These are phyloP conservation scores for Trissolcus japonicus DNA, from an alignment of 2,888 invertebrate genomes.

Conservation along the genomic window DNA sequence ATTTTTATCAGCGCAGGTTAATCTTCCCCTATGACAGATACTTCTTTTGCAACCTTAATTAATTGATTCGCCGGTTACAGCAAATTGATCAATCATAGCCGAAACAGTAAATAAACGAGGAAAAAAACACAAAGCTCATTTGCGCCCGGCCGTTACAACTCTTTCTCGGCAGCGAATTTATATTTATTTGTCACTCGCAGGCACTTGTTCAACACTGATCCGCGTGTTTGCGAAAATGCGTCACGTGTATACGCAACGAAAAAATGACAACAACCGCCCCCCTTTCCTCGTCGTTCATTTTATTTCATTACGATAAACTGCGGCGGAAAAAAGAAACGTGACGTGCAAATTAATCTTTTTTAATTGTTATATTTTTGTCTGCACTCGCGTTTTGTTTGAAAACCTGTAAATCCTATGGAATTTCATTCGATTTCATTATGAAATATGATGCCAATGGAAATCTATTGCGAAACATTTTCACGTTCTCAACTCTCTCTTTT, in stretches of 20 bases:
- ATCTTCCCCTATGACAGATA: conserved; percentile 34
- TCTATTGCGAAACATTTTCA: neutral
- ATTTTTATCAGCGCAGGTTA: conserved; percentile 38
- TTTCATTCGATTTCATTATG: neutral
- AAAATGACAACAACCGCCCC: neutral
- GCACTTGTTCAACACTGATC: conserved; percentile 13
- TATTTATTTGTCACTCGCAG: conserved; percentile 25
- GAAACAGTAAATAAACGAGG: conserved; percentile 20
- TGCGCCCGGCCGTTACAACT: neutral
- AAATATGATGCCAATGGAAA: neutral
- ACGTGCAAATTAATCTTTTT: conserved; percentile 3
- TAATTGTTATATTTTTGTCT: conserved; percentile 5
- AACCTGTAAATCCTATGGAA: neutral
- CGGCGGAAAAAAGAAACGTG: neutral
- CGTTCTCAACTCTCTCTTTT: no score
- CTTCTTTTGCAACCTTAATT: conserved; percentile 37
- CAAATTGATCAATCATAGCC: conserved; percentile 41
- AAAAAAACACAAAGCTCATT: neutral
- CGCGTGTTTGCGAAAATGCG: conserved; percentile 7
- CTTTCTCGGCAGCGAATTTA: conserved; percentile 13
- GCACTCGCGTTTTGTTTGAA: neutral
- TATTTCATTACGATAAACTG: conserved; percentile 12
- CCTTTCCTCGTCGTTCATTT: conserved; percentile 1
- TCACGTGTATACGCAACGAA: neutral
- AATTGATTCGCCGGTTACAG: conserved; percentile 34